Percentiles rank a stretch among this genome's conserved stretches.
These are phyloP conservation scores for Hofmannophila pseudospretella DNA, from an alignment of 2,888 invertebrate species.

Conservation along the genomic window DNA sequence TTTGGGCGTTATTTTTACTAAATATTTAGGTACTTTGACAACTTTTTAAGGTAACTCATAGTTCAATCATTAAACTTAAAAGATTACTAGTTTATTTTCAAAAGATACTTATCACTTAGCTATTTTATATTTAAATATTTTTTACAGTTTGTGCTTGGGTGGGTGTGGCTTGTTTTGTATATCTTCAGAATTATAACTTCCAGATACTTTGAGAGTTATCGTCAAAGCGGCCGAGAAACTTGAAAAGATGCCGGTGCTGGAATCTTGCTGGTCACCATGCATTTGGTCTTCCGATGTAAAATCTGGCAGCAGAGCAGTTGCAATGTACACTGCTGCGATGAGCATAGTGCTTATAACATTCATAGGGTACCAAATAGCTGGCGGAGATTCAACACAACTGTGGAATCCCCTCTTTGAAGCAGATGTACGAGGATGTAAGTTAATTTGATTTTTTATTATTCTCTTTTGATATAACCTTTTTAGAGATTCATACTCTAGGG, in stretches of 20 bases:
- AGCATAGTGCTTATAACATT: slow-evolving; percentile 85
- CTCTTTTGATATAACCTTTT: neutral
- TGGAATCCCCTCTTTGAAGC: slow-evolving; percentile 94
- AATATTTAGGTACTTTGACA: too few relatives aligned
- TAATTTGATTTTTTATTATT: neutral
- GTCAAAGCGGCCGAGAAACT: too few relatives aligned
- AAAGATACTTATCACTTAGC: too few relatives aligned
- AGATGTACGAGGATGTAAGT: slow-evolving; percentile 86
- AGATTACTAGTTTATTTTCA: too few relatives aligned
- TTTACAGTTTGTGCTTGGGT: too few relatives aligned
- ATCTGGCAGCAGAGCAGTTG: slow-evolving; percentile 86
- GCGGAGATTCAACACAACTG: slow-evolving; percentile 93
- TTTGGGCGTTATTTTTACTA: too few relatives aligned
- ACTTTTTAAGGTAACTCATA: too few relatives aligned
- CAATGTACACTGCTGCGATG: slow-evolving; percentile 86
- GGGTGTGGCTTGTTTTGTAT: neutral
- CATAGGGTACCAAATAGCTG: slow-evolving; percentile 86
- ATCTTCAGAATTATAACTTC: slow-evolving; percentile 21
- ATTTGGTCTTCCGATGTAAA: slow-evolving; percentile 90
- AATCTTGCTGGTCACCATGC: slow-evolving; percentile 93
- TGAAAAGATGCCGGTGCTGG: slow-evolving; percentile 81
- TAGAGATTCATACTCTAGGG: too few relatives aligned
- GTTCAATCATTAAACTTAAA: too few relatives aligned
- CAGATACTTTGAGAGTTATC: too few relatives aligned
- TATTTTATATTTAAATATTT: too few relatives aligned